Conservation (phyloP, 2,888 invertebrate species). For the Tuberolachnus salignus region DNA sequence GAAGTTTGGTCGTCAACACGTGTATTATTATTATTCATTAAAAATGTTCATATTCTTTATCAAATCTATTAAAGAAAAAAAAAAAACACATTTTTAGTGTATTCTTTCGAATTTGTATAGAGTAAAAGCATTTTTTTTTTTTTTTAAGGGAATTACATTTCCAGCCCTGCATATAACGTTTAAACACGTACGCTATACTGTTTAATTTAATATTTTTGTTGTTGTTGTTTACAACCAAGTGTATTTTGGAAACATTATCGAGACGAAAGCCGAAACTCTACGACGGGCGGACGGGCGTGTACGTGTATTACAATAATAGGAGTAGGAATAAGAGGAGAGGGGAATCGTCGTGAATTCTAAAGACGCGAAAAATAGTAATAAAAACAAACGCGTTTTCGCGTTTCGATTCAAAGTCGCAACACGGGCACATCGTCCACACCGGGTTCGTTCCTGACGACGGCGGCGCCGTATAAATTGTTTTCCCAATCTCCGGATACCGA, state of each 20-base stretch:
- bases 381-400: slow-evolving; percentile 27
- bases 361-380: slow-evolving; percentile 10
- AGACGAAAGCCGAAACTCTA: neutral
- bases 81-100: no score
- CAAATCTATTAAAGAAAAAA: no score
- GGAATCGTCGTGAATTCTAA: neutral
- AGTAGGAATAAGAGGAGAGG: neutral
- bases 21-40: no score
- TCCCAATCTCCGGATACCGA: slow-evolving; percentile 13
- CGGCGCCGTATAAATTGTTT: neutral
- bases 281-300: neutral
- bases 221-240: neutral
- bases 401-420: slow-evolving; percentile 22
- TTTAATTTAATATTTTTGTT: no score
- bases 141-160: no score
- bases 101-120: no score
- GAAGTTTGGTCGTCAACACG: no score
- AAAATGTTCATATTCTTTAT: no score
- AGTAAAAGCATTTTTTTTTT: no score
- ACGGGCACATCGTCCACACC: neutral
- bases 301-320: no score
- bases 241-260: neutral
- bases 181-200: neutral
- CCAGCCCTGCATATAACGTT: no score
- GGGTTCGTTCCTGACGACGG: neutral